These are phyloP conservation scores for Platyura marginata DNA, from an alignment of 1,140 invertebrate species.

Conservation along the genomic window DNA sequence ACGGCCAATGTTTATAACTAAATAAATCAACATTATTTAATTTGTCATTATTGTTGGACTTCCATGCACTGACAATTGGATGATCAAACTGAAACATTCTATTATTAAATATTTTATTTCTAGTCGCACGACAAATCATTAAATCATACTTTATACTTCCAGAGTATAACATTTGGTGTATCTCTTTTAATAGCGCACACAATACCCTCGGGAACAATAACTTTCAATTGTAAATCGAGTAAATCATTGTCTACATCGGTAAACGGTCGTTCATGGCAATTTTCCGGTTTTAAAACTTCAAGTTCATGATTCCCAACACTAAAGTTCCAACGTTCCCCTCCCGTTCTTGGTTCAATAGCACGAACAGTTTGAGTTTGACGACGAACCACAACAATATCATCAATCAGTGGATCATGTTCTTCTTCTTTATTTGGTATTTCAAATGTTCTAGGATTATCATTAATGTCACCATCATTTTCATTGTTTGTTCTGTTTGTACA, in stretches of 20 bases:
- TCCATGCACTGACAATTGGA: slow-evolving; percentile 73
- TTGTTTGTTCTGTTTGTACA: slow-evolving; percentile 40
- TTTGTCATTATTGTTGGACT: slow-evolving; percentile 34
- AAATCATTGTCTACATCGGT: slow-evolving; percentile 19
- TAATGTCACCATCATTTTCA: slow-evolving; percentile 11
- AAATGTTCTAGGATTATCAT: slow-evolving; percentile 13
- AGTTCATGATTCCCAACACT: slow-evolving; percentile 79
- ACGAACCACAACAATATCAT: slow-evolving; percentile 53
- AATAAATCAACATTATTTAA: slow-evolving; percentile 61
- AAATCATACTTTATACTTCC: no score
- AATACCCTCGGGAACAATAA: slow-evolving; percentile 55
- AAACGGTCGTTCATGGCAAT: slow-evolving; percentile 28
- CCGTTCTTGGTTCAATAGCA: slow-evolving; percentile 64
- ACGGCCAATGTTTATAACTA: slow-evolving; percentile 29
- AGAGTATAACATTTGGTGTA: slow-evolving; percentile 33
- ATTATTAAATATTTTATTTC: slow-evolving; percentile 13
- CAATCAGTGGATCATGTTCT: slow-evolving; percentile 23
- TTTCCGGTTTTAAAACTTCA: slow-evolving; percentile 31
- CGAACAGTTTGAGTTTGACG: slow-evolving; percentile 70
- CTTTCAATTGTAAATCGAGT: slow-evolving; percentile 35
- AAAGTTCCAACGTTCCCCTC: slow-evolving; percentile 88
- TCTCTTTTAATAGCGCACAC: slow-evolving; percentile 39
- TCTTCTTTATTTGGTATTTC: slow-evolving; percentile 8
- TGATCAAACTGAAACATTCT: slow-evolving; percentile 64
- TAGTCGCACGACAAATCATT: slow-evolving; percentile 3